Evolutionary conservation across 2,797 vertebrate genomes (phyloP).

Genomic region (Limosa lapponica): DNA sequence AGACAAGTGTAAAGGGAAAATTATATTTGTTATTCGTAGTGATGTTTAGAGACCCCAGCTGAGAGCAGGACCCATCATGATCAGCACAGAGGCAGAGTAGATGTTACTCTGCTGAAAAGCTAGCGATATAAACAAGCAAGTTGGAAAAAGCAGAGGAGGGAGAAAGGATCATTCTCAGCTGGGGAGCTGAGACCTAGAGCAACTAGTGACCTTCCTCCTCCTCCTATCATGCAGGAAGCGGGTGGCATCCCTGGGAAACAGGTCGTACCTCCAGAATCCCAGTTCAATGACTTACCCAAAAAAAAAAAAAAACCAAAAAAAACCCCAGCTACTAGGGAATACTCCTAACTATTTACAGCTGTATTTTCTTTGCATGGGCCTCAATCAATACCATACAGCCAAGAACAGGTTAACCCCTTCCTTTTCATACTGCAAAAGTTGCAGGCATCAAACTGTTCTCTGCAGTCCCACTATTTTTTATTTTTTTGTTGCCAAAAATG

Average conservation of each 20-base stretch:
- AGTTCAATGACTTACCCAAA: not conserved
- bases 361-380: not conserved
- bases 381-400: not conserved
- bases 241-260: constrained; percentile 6
- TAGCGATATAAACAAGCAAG: not conserved
- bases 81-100: not conserved
- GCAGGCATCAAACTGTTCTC: not conserved
- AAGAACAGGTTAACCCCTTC: constrained; percentile 59
- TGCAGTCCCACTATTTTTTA: not conserved
- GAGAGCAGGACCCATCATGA: not conserved
- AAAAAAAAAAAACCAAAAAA: not conserved
- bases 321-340: not conserved
- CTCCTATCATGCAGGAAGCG: not conserved
- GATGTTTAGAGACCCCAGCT: not conserved
- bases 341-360: constrained; percentile 37
- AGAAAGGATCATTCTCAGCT: constrained; percentile 10
- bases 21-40: not conserved
- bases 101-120: not conserved
- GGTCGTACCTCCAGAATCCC: not conserved
- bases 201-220: not conserved
- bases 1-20: not conserved
- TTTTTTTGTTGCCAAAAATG: not conserved
- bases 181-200: constrained; percentile 7
- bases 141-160: not conserved
- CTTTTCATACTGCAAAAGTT: not conserved